Conservation (phyloP, 2,797 vertebrate genomes). For the Carcharodon carcharias region DNA sequence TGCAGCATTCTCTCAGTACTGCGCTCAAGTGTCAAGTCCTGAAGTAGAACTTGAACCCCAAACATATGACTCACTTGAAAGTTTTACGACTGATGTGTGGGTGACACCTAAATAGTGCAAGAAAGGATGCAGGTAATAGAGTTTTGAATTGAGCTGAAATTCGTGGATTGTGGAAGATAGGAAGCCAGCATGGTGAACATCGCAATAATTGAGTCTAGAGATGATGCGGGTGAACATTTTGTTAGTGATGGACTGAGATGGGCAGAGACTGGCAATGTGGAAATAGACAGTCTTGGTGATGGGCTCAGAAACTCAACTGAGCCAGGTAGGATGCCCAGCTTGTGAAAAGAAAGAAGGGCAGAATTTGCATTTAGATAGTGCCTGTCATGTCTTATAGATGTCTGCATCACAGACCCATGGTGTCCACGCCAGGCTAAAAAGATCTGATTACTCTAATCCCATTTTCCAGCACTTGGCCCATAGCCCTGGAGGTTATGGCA, state of each 20-base stretch:
- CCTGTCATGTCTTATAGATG: too few relatives aligned
- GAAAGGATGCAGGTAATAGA: not conserved
- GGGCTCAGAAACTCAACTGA: not conserved
- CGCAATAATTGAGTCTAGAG: not conserved
- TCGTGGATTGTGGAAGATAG: not conserved
- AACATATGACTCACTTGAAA: not conserved
- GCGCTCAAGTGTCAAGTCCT: not conserved
- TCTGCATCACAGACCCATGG: too few relatives aligned
- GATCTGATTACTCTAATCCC: too few relatives aligned
- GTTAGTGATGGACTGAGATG: not conserved
- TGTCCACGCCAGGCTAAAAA: too few relatives aligned
- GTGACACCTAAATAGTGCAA: not conserved
- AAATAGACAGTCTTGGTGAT: not conserved
- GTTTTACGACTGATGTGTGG: not conserved
- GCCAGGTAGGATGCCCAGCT: not conserved
- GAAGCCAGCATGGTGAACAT: not conserved
- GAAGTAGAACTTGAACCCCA: not conserved
- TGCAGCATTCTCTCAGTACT: not conserved
- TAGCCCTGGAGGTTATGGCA: too few relatives aligned
- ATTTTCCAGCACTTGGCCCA: too few relatives aligned
- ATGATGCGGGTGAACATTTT: not conserved
- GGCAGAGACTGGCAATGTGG: not conserved
- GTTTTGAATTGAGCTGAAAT: not conserved
- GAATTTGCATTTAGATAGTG: not conserved
- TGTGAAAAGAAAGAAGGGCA: not conserved